Evolutionary conservation across 2,888 invertebrate species (phyloP).

Genomic region (Conistra vaccinii): DNA sequence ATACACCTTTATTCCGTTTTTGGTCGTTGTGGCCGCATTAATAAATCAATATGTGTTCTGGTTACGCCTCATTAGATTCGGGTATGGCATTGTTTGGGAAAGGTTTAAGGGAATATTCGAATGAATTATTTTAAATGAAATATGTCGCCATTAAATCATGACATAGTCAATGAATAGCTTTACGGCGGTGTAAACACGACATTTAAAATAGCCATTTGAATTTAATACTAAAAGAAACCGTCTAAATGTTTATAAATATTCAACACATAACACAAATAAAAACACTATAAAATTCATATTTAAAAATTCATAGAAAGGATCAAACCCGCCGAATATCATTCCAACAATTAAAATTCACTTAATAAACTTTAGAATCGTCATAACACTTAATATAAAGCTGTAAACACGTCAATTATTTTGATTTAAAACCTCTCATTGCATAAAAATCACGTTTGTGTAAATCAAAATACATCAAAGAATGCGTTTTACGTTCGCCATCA

Average conservation of each 20-base stretch:
- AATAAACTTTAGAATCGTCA: conserved; percentile 51
- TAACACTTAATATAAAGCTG: conserved; percentile 53
- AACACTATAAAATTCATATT: neutral
- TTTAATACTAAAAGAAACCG: neutral
- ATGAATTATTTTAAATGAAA: conserved; percentile 36
- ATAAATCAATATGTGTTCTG: conserved; percentile 73
- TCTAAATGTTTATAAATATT: conserved; percentile 30
- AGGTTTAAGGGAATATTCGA: conserved; percentile 18
- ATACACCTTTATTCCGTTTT: conserved; percentile 78
- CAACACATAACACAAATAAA: conserved; percentile 25
- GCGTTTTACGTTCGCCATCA: conserved; percentile 71
- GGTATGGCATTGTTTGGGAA: conserved; percentile 44
- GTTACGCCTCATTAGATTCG: conserved; percentile 72
- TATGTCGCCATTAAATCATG: conserved; percentile 47
- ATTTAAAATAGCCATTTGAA: neutral
- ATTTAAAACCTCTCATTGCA: conserved; percentile 63
- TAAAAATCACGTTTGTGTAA: conserved; percentile 67
- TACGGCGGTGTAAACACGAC: conserved; percentile 33
- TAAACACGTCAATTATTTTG: conserved; percentile 61
- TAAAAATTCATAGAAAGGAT: conserved; percentile 40
- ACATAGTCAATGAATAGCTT: conserved; percentile 22
- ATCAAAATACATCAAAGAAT: conserved; percentile 69
- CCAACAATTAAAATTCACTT: conserved; percentile 54
- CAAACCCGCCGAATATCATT: conserved; percentile 45
- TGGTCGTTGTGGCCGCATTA: conserved; percentile 60